Base-by-base conservation (phyloP, 2,888 invertebrate genomes). In the Hyppa rectilinea region DNA sequence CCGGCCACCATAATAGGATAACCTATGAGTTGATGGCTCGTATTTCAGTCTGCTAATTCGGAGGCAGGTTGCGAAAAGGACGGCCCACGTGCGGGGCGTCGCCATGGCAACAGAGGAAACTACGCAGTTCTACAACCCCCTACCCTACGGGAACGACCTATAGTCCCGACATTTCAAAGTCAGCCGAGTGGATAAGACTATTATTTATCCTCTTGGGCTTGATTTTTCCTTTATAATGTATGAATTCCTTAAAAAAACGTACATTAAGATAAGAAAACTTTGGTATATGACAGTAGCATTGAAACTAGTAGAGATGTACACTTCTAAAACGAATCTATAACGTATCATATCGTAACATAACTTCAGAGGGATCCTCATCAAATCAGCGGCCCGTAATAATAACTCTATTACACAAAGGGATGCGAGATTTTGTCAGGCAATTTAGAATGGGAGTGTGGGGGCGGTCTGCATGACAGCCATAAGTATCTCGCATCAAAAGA, bases 41-140 rank as follows among this genome's bases (percentile, higher is more conserved):
- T 85, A 85, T 87, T 85, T 88, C 83, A 84, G 89, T 87, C 88
- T 87, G 88, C 91, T 91, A 92, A 93, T 92, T 92, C 89, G 82
- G 83, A 89, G 86, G 90, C 87, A 87, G 88, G 84, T 87, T 90
- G 88, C 87, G 82, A 89, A 90, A 90, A 87, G 86, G 82, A 71
- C 76, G 86, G 84, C 85, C 89, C 92, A 92, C 90, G 92, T 93
- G 93, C 93, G 89, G 94, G 94, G 94, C 89, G 95, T 96, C 90
- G 89, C 90, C 90, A 95, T 95, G 90, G 91, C 89, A 93, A 96
- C 95, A 69, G 87, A 89, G 92, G 92, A 94, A 94, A 94, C 92
- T 94, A 92, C 95, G 93, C 90, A 92, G 89, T 94, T 93, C 89
- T 87, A 89, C 87, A 87, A 89, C 87, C 89, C 91, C 87, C 88